Base-by-base conservation (phyloP, 92 coral and sea anemone genomes). In the Scolanthus callimorphus region DNA sequence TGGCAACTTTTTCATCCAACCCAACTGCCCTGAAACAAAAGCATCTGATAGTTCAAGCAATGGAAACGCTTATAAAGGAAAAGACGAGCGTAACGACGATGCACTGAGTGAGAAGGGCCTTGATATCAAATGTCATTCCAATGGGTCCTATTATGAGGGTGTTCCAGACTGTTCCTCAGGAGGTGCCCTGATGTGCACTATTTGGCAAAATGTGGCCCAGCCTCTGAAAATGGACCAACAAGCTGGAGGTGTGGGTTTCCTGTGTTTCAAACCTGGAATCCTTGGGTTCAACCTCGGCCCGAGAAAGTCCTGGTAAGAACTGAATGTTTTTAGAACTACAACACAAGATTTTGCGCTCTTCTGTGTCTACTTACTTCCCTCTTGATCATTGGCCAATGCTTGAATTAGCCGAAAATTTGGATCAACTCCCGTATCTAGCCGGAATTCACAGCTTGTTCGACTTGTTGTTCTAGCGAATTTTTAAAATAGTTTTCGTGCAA, bases 261-360 rank as follows among this genome's bases (percentile, higher is more conserved):
- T 22, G 65, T 59, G 17, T 59, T 59, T 59, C 65, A 38, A 39
- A 59, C 65, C 8, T 59, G 65, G 65, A 59, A 59, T 41, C 65
- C 65, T 6, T 59, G 65, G 65, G 44, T 59, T 6, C 39, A 59
- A 41, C 65, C 65, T 19, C 51, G 65, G 4, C 51, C 49, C 19
- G 65, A 59, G 1, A 59, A 59, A 41, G 51, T 59, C 12, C 44
- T 31, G 13, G 65, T 59, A 39, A 6, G n/a, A n/a, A n/a, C n/a
- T n/a, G n/a, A n/a, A n/a, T n/a, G n/a, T n/a, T n/a, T n/a, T n/a
- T n/a, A n/a, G n/a, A n/a, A n/a, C n/a, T n/a, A n/a, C n/a, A n/a
- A n/a, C n/a, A n/a, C n/a, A n/a, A n/a, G n/a, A n/a, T n/a, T n/a
- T n/a, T n/a, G n/a, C n/a, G n/a, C n/a, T n/a, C n/a, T n/a, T n/a